Evolutionary conservation across 2,888 invertebrate species (phyloP).

Genomic region (Drosophila aldrichi): DNA sequence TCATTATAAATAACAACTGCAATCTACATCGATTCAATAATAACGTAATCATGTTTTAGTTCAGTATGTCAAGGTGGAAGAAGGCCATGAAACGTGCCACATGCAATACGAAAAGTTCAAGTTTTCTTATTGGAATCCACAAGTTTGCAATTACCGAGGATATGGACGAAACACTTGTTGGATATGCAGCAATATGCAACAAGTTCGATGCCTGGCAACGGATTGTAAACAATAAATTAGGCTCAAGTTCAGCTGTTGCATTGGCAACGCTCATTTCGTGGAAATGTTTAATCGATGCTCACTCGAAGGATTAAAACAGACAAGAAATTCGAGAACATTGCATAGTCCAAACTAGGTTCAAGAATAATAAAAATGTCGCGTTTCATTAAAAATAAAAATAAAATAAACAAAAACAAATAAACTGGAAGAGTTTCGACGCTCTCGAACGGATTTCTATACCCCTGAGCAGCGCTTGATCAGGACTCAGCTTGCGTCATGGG

Average conservation of each 20-base stretch:
- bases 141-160: conserved; percentile 19
- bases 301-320: conserved; percentile 58
- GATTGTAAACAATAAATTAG: conserved; percentile 57
- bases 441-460: conserved; percentile 8
- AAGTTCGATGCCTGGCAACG: conserved; percentile 68
- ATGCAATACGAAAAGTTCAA: conserved; percentile 34
- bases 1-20: neutral
- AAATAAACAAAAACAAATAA: neutral
- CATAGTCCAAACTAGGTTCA: conserved; percentile 21
- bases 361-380: conserved; percentile 62
- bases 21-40: neutral
- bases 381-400: conserved; percentile 40
- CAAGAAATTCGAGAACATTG: conserved; percentile 26
- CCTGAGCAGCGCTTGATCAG: neutral
- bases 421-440: conserved; percentile 1
- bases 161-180: conserved; percentile 45
- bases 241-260: conserved; percentile 79
- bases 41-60: neutral
- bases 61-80: conserved; percentile 22
- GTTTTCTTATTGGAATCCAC: conserved; percentile 24
- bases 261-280: conserved; percentile 61
- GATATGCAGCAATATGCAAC: conserved; percentile 41
- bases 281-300: conserved; percentile 70
- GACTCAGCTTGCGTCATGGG: conserved; percentile 86
- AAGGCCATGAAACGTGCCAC: conserved; percentile 31